phyloP scores from a whole-genome alignment of 2,888 invertebrate genomes.

The Drosophila fungiperda region DNA sequence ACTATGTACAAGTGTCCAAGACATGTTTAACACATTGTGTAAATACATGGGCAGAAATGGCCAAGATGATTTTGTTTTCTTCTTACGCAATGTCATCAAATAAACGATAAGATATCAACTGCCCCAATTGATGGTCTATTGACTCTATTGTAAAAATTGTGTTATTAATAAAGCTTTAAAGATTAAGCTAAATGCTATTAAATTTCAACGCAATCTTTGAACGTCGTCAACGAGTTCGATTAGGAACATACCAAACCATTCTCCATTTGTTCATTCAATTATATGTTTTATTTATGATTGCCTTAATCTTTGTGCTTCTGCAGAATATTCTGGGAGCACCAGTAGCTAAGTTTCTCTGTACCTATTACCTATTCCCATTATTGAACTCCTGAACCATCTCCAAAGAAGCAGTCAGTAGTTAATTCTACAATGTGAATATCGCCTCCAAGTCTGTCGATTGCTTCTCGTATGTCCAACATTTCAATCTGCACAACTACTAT shows the following conservation, averaged over 20 bases:
- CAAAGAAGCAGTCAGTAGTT: no score
- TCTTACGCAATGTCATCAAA: not conserved
- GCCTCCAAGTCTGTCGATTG: no score
- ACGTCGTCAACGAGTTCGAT: no score
- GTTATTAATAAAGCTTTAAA: conserved; percentile 38
- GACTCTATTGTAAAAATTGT: not conserved
- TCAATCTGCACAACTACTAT: not conserved
- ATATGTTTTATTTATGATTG: no score
- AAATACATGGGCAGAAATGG: not conserved
- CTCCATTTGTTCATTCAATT: not conserved
- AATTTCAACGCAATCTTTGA: not conserved
- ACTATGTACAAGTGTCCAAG: conserved; percentile 78
- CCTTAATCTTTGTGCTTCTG: not conserved
- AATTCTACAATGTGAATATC: no score
- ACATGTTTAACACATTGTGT: not conserved
- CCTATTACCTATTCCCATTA: no score
- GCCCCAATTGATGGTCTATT: not conserved
- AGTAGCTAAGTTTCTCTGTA: no score
- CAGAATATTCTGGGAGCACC: conserved; percentile 21
- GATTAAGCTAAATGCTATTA: conserved; percentile 24
- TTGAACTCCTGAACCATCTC: no score
- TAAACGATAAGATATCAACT: conserved; percentile 26
- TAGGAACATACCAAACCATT: not conserved
- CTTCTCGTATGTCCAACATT: no score
- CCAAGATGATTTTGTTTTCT: not conserved